phyloP scores from a whole-genome alignment of 1,140 invertebrate genomes.

The Bombus balteatus region DNA sequence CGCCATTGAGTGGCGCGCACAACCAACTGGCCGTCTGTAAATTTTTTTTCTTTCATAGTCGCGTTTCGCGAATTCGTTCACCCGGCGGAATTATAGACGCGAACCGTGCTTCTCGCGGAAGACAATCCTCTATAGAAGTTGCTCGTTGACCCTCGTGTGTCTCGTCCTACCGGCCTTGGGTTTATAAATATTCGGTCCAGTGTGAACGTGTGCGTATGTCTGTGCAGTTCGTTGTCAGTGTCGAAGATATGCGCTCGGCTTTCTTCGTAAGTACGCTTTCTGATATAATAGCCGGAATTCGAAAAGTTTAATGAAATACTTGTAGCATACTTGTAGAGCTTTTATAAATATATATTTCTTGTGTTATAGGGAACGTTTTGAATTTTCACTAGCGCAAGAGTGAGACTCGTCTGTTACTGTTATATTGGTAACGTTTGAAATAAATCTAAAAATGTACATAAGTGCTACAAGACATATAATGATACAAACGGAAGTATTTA shows the following conservation, averaged over 20 bases:
- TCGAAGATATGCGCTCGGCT: neutral
- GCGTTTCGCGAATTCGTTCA: slow-evolving; percentile 14
- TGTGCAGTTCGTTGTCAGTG: neutral
- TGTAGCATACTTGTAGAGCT: too few species aligned
- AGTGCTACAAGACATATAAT: too few species aligned
- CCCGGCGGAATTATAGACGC: neutral
- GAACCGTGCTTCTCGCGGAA: neutral
- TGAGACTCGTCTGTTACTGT: too few species aligned
- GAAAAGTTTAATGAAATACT: too few species aligned
- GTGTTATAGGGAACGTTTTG: too few species aligned
- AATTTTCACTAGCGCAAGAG: too few species aligned
- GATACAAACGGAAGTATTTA: too few species aligned
- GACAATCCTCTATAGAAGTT: neutral
- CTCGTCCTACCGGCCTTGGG: neutral
- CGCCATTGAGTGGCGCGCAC: neutral
- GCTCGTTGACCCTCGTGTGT: neutral
- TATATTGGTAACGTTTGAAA: too few species aligned
- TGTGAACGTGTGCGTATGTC: neutral
- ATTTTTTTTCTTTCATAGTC: neutral
- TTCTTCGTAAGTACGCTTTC: neutral
- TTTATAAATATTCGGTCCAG: slow-evolving; percentile 43
- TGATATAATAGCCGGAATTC: neutral
- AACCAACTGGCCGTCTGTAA: neutral
- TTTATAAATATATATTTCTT: too few species aligned
- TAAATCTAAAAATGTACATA: too few species aligned